Evolutionary conservation across 2,113 vertebrate species (phyloP).

Genomic region (Cyprinodon brontotheroides): DNA sequence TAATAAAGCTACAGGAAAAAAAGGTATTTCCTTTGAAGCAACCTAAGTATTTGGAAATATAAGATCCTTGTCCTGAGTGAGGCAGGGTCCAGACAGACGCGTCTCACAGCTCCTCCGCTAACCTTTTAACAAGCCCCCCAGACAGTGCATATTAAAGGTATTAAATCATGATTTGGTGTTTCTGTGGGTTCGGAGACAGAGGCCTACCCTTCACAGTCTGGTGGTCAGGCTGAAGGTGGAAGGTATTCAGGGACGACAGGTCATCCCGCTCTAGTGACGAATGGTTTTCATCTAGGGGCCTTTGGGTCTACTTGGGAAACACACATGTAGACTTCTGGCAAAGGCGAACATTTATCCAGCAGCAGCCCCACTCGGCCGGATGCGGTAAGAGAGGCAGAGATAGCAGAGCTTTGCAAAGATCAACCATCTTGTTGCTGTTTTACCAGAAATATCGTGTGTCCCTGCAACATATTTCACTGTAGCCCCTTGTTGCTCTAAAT

Average conservation of each 20-base stretch:
- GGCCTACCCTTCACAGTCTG: slow-evolving; percentile 94
- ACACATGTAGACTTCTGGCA: slow-evolving; percentile 85
- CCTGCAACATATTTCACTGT: slow-evolving; percentile 42
- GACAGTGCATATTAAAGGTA: slow-evolving; percentile 93
- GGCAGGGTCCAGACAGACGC: slow-evolving; percentile 45
- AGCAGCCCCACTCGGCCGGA: slow-evolving; percentile 32
- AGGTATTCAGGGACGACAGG: slow-evolving; percentile 85
- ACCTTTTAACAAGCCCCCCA: slow-evolving; percentile 79
- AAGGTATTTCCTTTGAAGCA: slow-evolving; percentile 13
- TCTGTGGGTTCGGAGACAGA: slow-evolving; percentile 85
- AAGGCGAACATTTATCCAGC: slow-evolving; percentile 80
- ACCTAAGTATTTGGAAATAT: slow-evolving; percentile 19
- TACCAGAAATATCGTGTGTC: slow-evolving; percentile 37
- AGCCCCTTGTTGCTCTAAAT: slow-evolving; percentile 67
- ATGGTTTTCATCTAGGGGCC: slow-evolving; percentile 93
- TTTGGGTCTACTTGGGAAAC: slow-evolving; percentile 82
- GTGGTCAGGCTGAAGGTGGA: slow-evolving; percentile 77
- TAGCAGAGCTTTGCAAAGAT: slow-evolving; percentile 8
- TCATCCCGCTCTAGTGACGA: slow-evolving; percentile 90
- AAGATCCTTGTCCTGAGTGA: slow-evolving; percentile 16
- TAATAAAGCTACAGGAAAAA: neutral
- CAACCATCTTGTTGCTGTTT: slow-evolving; percentile 22
- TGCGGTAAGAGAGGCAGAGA: slow-evolving; percentile 11
- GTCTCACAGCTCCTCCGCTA: slow-evolving; percentile 59
- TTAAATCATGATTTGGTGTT: slow-evolving; percentile 90